Percentiles rank a stretch among this genome's conserved stretches.
Conservation (phyloP, 1,140 invertebrate genomes). For the Trinorchestia longiramus region DNA sequence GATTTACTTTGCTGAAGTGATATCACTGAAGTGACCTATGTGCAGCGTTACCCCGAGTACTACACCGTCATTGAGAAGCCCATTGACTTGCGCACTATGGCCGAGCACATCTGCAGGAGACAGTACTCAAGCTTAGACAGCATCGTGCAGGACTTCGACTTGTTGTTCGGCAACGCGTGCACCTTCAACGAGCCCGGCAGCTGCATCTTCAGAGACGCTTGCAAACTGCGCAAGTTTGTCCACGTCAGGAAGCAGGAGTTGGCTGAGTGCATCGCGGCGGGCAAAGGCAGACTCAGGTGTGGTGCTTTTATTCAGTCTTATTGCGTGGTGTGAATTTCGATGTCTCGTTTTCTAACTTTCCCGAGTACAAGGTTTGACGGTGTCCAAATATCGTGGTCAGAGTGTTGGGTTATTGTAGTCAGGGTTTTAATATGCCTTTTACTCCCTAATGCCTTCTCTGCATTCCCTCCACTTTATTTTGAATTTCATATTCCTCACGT, state of each 20-base stretch:
- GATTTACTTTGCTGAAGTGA: too few species aligned
- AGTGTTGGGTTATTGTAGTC: too few species aligned
- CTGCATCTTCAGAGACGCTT: constrained; percentile 96
- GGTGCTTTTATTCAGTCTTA: background rate
- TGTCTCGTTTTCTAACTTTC: too few species aligned
- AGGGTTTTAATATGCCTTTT: too few species aligned
- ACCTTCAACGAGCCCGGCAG: constrained; percentile 96
- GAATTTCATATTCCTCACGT: too few species aligned
- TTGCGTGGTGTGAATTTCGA: too few species aligned
- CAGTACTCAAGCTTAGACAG: constrained; percentile 83
- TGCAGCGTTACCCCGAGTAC: constrained; percentile 93
- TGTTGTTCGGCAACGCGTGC: constrained; percentile 96
- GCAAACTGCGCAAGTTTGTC: constrained; percentile 85
- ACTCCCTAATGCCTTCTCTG: too few species aligned
- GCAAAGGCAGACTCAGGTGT: constrained; percentile 72
- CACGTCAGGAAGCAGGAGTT: constrained; percentile 77
- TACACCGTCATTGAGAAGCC: constrained; percentile 95
- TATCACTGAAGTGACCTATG: background rate
- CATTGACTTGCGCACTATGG: constrained; percentile 94
- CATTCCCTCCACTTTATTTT: too few species aligned
- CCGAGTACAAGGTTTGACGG: too few species aligned
- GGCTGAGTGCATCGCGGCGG: constrained; percentile 71
- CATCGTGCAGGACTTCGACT: constrained; percentile 89
- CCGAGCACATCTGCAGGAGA: constrained; percentile 88
- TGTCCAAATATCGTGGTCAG: too few species aligned